Evolutionary conservation across 2,113 vertebrate species (phyloP), one percentile per base, ranked within the genome.

Genomic region (Delphinapterus leucas): DNA sequence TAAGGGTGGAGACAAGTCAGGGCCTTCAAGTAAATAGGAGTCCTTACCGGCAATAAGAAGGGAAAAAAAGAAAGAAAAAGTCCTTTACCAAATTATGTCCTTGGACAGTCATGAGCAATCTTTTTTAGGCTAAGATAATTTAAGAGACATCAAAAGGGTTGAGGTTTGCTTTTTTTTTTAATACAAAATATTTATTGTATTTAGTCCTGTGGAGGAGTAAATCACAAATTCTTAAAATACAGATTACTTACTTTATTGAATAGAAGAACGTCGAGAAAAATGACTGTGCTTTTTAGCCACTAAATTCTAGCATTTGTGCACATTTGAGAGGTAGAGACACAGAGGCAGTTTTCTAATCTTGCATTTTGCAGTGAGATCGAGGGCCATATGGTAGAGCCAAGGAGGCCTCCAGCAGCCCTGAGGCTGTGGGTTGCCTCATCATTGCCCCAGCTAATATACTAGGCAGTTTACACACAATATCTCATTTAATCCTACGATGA

Each of bases 141-240:
- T 79, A 79, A 38, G 61, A 86, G 61, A 90, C 53, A 28, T 58
- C 41, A 53, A 86, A 95, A 92, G 38, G 23, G 36, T 70, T 63
- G 70, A 17, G 33, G 67, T 67, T 49, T 93, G 31, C 28, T 74
- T 65, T 91, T 81, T 63, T 79, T 80, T 26, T 21, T 93, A 36
- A 87, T 73, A 67, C 5, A 95, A 73, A 82, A 87, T 79, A 92
- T 10, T 61, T 67, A 17, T 63, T 73, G 13, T 41, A 47, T 80
- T 90, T 79, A 90, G 79, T 79, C 85, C 41, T 55, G 7, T 92
- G 44, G 17, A 21, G 21, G 74, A 55, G 10, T 61, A 63, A 68
- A 67, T 47, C 60, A 93, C 60, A 86, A 87, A 92, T 94, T 82
- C 53, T 82, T 92, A 47, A 85, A 96, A 85, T n/a, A 93, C 23